Conservation (phyloP, 2,888 invertebrate genomes). For the Dorcus parallelipipedus region DNA sequence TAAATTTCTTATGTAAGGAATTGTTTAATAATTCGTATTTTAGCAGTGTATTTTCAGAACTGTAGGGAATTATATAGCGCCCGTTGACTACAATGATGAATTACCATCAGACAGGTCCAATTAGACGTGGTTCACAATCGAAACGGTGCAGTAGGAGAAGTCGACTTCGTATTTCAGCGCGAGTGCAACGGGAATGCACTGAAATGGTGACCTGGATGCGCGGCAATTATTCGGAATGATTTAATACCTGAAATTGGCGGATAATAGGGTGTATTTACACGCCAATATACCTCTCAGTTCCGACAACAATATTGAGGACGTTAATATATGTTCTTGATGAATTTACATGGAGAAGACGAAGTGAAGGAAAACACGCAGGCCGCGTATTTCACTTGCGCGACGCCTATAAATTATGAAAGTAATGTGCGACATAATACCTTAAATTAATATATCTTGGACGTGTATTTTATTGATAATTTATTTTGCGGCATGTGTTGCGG, state of each 20-base stretch:
- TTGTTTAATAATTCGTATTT: no score
- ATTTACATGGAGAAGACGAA: conserved; percentile 18
- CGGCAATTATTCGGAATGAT: conserved; percentile 48
- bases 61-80: neutral
- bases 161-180: conserved; percentile 12
- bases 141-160: conserved; percentile 24
- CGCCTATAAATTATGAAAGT: neutral
- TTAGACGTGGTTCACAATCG: conserved; percentile 29
- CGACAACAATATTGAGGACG: conserved; percentile 21
- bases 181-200: conserved; percentile 8
- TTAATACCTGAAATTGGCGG: conserved; percentile 49
- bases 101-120: conserved; percentile 22
- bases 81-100: conserved; percentile 21
- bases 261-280: conserved; percentile 47
- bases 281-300: conserved; percentile 42
- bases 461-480: no score
- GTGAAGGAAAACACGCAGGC: conserved; percentile 9
- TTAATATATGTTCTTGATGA: conserved; percentile 21
- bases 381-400: neutral
- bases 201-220: conserved; percentile 29
- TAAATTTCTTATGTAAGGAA: no score
- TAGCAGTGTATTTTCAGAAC: neutral
- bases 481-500: no score
- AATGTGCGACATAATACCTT: neutral
- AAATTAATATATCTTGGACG: neutral